phyloP scores from a whole-genome alignment of 2,888 invertebrate species.

The Hofmannophila pseudospretella region DNA sequence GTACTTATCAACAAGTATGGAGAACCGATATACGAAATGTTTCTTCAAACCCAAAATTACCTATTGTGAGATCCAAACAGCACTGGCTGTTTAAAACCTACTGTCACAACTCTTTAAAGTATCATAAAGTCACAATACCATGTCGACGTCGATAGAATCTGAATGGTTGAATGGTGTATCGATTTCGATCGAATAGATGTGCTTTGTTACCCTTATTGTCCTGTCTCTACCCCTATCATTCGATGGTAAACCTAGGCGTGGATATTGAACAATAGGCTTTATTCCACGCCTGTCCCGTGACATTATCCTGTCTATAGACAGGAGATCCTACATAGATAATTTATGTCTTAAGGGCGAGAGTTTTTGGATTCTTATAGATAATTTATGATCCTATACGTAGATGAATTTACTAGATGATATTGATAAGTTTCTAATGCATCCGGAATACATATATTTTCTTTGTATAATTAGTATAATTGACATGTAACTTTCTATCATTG shows the following conservation, averaged over 20 bases:
- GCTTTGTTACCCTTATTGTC: constrained; percentile 65
- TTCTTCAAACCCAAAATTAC: too few relatives aligned
- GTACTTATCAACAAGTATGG: too few relatives aligned
- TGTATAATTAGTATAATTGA: too few relatives aligned
- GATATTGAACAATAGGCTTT: constrained; percentile 54
- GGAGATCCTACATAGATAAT: constrained; percentile 18
- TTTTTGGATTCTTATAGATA: not conserved
- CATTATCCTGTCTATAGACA: constrained; percentile 36
- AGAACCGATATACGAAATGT: too few relatives aligned
- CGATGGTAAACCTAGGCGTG: constrained; percentile 49
- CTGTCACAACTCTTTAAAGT: constrained; percentile 36
- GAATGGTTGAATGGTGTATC: constrained; percentile 54
- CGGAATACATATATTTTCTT: too few relatives aligned
- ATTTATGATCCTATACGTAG: too few relatives aligned
- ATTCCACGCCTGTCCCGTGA: constrained; percentile 41
- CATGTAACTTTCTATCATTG: too few relatives aligned
- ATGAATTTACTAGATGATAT: too few relatives aligned
- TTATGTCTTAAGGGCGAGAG: constrained; percentile 1
- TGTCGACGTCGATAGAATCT: constrained; percentile 59
- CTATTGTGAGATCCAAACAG: too few relatives aligned
- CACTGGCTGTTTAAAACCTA: constrained; percentile 13
- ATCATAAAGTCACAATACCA: constrained; percentile 47
- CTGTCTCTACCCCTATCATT: constrained; percentile 61
- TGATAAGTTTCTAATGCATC: too few relatives aligned
- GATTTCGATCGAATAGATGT: constrained; percentile 43